Evolutionary conservation across 2,888 invertebrate species (phyloP).

Genomic region (Noctua janthina): DNA sequence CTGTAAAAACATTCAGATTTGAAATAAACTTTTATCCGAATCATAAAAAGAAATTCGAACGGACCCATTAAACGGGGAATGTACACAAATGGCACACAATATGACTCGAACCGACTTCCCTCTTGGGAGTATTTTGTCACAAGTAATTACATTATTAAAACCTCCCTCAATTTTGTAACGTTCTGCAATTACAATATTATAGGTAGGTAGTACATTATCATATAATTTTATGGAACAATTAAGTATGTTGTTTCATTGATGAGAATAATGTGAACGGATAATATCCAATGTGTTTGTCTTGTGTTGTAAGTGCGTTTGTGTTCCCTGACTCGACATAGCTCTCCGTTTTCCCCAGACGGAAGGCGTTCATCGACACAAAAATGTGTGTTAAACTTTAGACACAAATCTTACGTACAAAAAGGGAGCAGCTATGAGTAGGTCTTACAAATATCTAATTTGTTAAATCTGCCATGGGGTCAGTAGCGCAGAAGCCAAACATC

Average conservation of each 20-base stretch:
- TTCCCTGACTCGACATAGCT: too few relatives aligned
- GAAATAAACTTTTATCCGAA: background rate
- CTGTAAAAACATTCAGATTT: background rate
- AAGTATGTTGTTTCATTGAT: background rate
- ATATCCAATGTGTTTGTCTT: background rate
- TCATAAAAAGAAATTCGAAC: background rate
- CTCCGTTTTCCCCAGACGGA: background rate
- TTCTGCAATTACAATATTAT: conserved; percentile 7
- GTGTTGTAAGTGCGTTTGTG: background rate
- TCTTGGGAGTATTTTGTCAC: background rate
- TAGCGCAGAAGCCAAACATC: background rate
- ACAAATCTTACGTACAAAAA: background rate
- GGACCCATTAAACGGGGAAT: background rate
- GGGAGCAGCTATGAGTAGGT: background rate
- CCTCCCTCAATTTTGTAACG: background rate
- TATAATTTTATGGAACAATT: background rate
- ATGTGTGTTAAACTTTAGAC: background rate
- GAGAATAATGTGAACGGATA: background rate
- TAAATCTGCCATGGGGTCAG: background rate
- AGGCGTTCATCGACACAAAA: background rate
- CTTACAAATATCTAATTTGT: background rate
- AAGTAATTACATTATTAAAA: conserved; percentile 27
- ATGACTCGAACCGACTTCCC: background rate
- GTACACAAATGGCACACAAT: background rate
- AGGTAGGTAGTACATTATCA: background rate